Conservation (phyloP, 2,888 invertebrate species). For the Drosophila anceps region DNA sequence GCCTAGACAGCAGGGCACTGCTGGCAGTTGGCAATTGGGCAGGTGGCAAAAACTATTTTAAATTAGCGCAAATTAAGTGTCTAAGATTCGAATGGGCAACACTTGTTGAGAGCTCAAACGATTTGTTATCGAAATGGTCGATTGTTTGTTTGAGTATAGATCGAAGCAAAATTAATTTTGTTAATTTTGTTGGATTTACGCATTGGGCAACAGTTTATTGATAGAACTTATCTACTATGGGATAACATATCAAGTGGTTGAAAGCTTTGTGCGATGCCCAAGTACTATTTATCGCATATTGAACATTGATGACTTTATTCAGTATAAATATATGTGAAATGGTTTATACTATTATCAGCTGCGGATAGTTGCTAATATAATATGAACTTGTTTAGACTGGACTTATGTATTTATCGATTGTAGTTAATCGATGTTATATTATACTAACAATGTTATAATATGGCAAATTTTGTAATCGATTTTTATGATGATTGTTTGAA, state of each 20-base stretch:
- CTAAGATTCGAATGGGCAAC: not conserved
- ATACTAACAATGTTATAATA: too few species aligned
- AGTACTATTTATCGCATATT: too few species aligned
- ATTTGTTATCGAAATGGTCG: conserved; percentile 1
- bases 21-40: not conserved
- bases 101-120: not conserved
- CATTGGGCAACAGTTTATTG: not conserved
- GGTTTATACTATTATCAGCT: too few species aligned
- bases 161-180: not conserved
- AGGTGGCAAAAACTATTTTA: conserved; percentile 5
- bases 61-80: conserved; percentile 14
- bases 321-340: too few species aligned
- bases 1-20: conserved; percentile 13
- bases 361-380: too few species aligned
- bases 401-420: too few species aligned
- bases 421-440: too few species aligned
- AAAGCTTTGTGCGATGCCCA: not conserved
- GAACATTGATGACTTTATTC: too few species aligned
- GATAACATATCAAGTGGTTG: not conserved
- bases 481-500: too few species aligned
- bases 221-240: not conserved
- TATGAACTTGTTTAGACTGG: too few species aligned
- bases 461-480: too few species aligned
- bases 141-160: not conserved
- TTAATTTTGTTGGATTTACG: too few species aligned